Evolutionary conservation across 2,797 vertebrate genomes (phyloP), one percentile per base, ranked within the genome.

Genomic region (Peromyscus melanophrys): DNA sequence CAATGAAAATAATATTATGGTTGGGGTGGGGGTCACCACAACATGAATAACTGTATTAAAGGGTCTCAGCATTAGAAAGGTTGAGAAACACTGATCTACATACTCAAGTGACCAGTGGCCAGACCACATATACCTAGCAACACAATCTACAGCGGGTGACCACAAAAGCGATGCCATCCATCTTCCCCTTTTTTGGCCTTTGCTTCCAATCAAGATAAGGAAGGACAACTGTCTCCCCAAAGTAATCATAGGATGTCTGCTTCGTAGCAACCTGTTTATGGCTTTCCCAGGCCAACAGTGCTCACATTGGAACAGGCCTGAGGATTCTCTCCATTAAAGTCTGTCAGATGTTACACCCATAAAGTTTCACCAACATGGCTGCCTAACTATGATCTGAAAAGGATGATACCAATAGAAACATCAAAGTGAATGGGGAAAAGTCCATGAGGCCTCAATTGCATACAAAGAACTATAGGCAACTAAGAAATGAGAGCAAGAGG

Each of bases 171-270:
- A 13, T 75, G 23, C 69, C 10, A 81, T 19, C 52, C 21, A 93
- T 8, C 0, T 55, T 93, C 34, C n/a, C 25, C n/a, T 14, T 49
- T 71, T 86, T 65, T 78, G 83, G 7, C 0, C 29, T 71, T 61
- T 88, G 10, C 40, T 94, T 94, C 49, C 19, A 96, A 63, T 11
- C 52, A 96, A 52, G 16, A 86, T 13, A n/a, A 89, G 55, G 52
- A 0, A 81, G 71, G 43, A n/a, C 52, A 89, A 92, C 90, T 73
- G 43, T 76, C 23, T 57, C 52, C 8, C 34, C 27, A 83, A 57
- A 52, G 29, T 37, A 82, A 90, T 69, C 90, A 82, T 9, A 69
- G 0, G 11, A 12, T 23, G 52, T 29, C 10, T 17, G 13, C 9
- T 52, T 93, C 25, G 27, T 34, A 4, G 63, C 31, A 91, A 3